A percentile compares a stretch with the other conserved stretches of the same genome.
Conservation (phyloP, 1,140 invertebrate genomes). For the Cydia fagiglandana region DNA sequence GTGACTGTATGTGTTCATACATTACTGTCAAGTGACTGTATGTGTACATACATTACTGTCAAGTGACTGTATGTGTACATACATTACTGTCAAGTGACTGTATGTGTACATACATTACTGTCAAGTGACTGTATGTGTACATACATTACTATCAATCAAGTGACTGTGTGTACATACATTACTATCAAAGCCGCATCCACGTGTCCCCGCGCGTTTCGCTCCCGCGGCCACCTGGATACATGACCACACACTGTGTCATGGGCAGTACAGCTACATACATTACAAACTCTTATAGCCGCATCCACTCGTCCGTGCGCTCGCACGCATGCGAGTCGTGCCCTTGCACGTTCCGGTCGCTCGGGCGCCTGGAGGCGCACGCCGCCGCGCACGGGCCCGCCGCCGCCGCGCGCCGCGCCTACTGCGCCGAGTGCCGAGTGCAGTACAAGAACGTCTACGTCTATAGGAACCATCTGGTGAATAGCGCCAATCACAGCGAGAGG, state of each 20-base stretch:
- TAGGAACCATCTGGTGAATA: constrained; percentile 55
- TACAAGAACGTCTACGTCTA: constrained; percentile 57
- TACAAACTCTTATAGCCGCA: constrained; percentile 39
- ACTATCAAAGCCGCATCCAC: neutral
- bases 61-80: too few species aligned
- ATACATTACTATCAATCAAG: too few species aligned
- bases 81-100: too few species aligned
- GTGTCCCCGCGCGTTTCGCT: constrained; percentile 46
- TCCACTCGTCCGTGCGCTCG: constrained; percentile 41
- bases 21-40: too few species aligned
- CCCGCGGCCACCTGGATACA: constrained; percentile 48
- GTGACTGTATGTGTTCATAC: too few species aligned
- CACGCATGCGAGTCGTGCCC: constrained; percentile 45
- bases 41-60: too few species aligned
- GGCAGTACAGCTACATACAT: too few species aligned
- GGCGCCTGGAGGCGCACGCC: constrained; percentile 48
- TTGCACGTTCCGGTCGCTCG: constrained; percentile 42
- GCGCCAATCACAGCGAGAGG: constrained; percentile 46
- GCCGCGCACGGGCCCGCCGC: constrained; percentile 38
- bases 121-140: too few species aligned
- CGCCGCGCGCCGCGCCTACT: constrained; percentile 47
- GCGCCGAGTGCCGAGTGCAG: constrained; percentile 45
- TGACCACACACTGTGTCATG: constrained; percentile 29
- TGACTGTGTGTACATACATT: too few species aligned
- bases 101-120: too few species aligned